A percentile compares a stretch with the other conserved stretches of the same genome.
phyloP scores from a whole-genome alignment of 2,113 vertebrate species.

The Haliaeetus leucogaster region DNA sequence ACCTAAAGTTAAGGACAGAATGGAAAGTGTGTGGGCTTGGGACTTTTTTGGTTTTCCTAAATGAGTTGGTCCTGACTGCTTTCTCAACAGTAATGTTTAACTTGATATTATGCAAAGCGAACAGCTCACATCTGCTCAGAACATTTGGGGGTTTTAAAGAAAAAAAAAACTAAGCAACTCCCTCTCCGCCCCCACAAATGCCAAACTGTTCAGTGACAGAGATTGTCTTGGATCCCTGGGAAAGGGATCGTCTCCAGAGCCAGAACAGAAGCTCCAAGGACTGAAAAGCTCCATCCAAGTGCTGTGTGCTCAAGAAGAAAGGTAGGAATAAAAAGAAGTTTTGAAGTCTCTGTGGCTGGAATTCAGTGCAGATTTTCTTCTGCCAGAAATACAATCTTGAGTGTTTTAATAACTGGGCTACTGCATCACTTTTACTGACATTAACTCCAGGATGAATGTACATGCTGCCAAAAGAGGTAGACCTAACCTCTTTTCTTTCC shows the following conservation, averaged over 20 bases:
- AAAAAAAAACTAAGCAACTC: background rate
- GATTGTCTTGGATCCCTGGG: background rate
- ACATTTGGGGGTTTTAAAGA: rapidly evolving
- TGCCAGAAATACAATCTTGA: background rate
- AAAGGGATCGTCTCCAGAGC: background rate
- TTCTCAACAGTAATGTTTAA: background rate
- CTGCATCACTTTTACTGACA: background rate
- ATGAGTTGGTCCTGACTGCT: background rate
- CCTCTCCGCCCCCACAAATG: rapidly evolving
- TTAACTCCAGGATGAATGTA: background rate
- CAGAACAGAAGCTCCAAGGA: background rate
- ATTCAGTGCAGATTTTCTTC: background rate
- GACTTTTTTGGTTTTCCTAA: background rate
- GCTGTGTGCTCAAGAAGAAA: background rate
- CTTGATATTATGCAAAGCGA: background rate
- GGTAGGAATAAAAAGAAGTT: background rate
- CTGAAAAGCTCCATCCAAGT: background rate
- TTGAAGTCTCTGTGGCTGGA: background rate
- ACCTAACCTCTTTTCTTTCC: background rate
- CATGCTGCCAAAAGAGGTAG: background rate
- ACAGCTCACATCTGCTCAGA: background rate
- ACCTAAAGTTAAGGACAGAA: background rate
- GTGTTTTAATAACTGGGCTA: background rate
- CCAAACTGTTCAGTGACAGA: background rate
- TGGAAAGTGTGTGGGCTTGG: background rate